These are phyloP conservation scores for Sminthurides aquaticus DNA, from an alignment of 2,888 invertebrate species.

Conservation along the genomic window DNA sequence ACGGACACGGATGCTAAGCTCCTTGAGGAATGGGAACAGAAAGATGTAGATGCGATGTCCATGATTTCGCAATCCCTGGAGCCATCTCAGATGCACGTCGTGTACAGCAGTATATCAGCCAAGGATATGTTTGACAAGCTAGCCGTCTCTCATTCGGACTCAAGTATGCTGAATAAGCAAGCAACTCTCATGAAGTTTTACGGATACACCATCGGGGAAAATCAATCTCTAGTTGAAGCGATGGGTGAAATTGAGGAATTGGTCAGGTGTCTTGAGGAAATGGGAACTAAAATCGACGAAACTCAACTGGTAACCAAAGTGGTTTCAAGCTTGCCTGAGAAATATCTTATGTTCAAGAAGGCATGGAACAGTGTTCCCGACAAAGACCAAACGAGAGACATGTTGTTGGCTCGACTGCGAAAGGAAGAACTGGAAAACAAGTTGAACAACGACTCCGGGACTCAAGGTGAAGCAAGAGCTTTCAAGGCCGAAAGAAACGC, in stretches of 20 bases:
- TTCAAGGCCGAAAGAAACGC: not conserved
- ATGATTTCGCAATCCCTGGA: not conserved
- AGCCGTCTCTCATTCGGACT: not conserved
- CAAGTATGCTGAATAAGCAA: constrained; percentile 4
- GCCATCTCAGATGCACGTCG: not conserved
- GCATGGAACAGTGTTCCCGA: constrained; percentile 14
- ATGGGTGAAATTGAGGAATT: constrained; percentile 13
- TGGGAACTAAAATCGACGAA: constrained; percentile 3
- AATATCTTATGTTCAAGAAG: constrained; percentile 7
- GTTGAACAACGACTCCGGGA: not conserved
- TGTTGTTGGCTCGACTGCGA: constrained; percentile 4
- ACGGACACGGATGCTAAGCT: not conserved
- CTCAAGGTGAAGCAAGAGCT: not conserved
- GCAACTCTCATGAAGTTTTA: constrained; percentile 4
- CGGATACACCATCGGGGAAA: not conserved
- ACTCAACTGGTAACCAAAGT: constrained; percentile 3
- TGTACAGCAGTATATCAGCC: not conserved
- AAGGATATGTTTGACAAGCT: constrained; percentile 12
- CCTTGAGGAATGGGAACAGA: constrained; percentile 3
- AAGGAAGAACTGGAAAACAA: constrained; percentile 12
- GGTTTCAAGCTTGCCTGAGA: constrained; percentile 8
- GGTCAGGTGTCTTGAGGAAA: constrained; percentile 4
- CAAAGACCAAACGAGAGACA: not conserved
- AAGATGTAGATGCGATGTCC: not conserved
- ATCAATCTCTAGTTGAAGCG: constrained; percentile 10